Base-by-base conservation (phyloP, 2,113 vertebrate genomes). In the Labrus mixtus region DNA sequence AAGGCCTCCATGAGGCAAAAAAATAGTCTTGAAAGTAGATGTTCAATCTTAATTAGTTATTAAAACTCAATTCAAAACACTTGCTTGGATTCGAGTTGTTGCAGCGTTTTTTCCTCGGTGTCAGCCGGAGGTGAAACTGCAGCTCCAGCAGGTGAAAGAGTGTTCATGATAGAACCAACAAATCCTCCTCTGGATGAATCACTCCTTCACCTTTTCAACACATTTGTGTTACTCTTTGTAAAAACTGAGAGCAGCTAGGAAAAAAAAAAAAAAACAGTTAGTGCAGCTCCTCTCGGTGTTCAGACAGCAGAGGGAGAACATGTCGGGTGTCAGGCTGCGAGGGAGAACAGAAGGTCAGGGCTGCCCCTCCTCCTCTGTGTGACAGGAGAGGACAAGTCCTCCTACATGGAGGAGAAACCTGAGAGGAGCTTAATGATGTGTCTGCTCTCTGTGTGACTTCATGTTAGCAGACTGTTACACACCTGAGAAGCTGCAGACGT, bases 321-420 rank as follows among this genome's bases (percentile, higher is more conserved):
- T 73, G 78, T 58, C 76, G 10, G 0, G 46, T 68, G 81, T 84
- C 81, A 46, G 66, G 23, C 13, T 0, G 36, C 2, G 51, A 58
- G 77, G 45, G 46, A 45, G 36, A 36, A 23, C 2, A 55, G 56
- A 75, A 89, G 87, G 84, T 86, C 78, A 71, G 0, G 8, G 55
- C 29, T 64, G 12, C 45, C 33, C 6, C 12, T 56, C 15, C 22
- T 51, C 53, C 46, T 55, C 46, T 0, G 2, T 6, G 53, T 41
- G 57, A 62, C 67, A 63, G 58, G 25, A 73, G 37, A 68, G 22
- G 58, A 46, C 20, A n/a, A 45, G 41, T 36, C 29, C 23, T 6
- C 65, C 51, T 20, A 55, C 65, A 79, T 1, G 59, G 23, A 65
- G 65, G 65, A 74, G 51, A 4, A 50, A 71, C 10, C 45, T 3